Evolutionary conservation across 2,113 vertebrate genomes (phyloP), one percentile per base, ranked within the genome.

Genomic region (Halichoeres trimaculatus): DNA sequence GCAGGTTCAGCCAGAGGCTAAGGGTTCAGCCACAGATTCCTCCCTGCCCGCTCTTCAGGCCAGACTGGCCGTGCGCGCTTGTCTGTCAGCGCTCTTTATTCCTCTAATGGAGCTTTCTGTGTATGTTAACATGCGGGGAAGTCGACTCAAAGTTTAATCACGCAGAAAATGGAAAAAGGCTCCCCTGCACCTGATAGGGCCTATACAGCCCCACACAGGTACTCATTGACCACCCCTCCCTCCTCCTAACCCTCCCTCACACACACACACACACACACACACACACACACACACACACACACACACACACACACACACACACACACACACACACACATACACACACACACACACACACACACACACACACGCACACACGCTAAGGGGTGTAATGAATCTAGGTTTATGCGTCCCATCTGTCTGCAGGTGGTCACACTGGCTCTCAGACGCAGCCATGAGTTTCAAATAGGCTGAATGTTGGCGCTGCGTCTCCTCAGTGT

Each of bases 131-230:
- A 92, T 87, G 89, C 63, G n/a, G 77, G 80, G 58, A 83, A 90
- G 88, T 83, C 26, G 41, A 83, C 83, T 79, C 68, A 76, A 85
- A 80, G 90, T 82, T 91, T 87, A 92, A 92, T 94, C 90, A 81
- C 55, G 86, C 92, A 91, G 90, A 92, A 94, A 93, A 93, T 93
- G 85, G 88, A 90, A 85, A 92, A 90, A 80, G 58, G 75, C 76
- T 85, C 60, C 70, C 80, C 50, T 76, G 74, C 77, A 86, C 76
- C 85, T 83, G 75, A 86, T 70, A 70, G 62, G 77, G 64, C 66
- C 68, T 17, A 51, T 57, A 60, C 61, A 20, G 16, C 50, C 17
- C 17, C 34, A 47, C 20, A 54, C 83, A 89, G 81, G 78, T 85
- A 78, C 52, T 66, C 67, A 60, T 45, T 78, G 80, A 61, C 52